Percentiles rank a stretch among this genome's conserved stretches.
Evolutionary conservation across 1,140 invertebrate genomes (phyloP).

Genomic region (Heliconius hewitsoni): DNA sequence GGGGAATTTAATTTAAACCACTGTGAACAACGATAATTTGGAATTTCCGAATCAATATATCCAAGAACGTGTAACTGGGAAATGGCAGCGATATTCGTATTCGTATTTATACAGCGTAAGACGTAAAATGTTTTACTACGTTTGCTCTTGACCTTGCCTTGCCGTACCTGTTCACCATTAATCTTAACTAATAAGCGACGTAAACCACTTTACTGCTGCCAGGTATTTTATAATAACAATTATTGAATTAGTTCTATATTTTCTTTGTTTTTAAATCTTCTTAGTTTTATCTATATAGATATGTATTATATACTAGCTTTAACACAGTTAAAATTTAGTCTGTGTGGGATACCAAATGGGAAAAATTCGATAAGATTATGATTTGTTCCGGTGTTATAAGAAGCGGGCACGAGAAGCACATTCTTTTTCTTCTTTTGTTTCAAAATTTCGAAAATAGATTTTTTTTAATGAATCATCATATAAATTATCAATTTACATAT

Average conservation of each 20-base stretch:
- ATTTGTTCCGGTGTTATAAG: too few relatives aligned
- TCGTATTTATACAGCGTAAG: slow-evolving; percentile 19
- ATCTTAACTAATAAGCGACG: slow-evolving; percentile 19
- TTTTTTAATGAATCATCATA: too few relatives aligned
- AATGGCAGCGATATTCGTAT: neutral
- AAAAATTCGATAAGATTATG: too few relatives aligned
- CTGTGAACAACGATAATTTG: neutral
- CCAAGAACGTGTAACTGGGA: neutral
- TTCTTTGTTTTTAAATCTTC: neutral
- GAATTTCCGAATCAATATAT: slow-evolving; percentile 3
- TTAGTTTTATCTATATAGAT: neutral
- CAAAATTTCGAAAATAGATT: too few relatives aligned
- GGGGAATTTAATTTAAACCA: neutral
- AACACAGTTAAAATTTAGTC: too few relatives aligned
- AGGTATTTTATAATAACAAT: neutral
- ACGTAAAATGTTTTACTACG: slow-evolving; percentile 31
- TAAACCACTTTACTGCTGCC: slow-evolving; percentile 12
- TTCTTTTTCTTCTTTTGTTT: too few relatives aligned
- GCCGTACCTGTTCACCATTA: slow-evolving; percentile 18
- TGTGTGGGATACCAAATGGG: too few relatives aligned
- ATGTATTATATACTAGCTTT: too few relatives aligned
- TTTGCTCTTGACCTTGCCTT: slow-evolving; percentile 27
- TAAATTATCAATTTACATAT: too few relatives aligned
- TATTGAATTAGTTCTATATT: slow-evolving; percentile 3
- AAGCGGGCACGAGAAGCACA: too few relatives aligned